These are phyloP conservation scores for Ormyrus pomaceus DNA, from an alignment of 2,888 invertebrate species.

Conservation along the genomic window DNA sequence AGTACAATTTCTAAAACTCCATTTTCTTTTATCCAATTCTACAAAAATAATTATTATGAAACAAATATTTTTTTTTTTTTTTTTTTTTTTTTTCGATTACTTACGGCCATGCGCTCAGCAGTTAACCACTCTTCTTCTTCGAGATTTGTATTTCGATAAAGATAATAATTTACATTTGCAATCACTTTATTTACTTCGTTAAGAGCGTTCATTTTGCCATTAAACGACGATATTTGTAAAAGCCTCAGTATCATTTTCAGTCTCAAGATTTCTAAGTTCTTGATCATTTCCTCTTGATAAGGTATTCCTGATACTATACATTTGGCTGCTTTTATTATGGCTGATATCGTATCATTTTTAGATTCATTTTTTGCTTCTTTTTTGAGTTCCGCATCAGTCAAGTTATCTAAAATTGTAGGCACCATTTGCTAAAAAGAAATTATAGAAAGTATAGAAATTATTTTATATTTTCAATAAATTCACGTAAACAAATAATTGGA, in stretches of 20 bases:
- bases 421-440: slow-evolving; percentile 86
- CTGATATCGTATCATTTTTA: slow-evolving; percentile 96
- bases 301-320: slow-evolving; percentile 90
- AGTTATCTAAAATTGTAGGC: slow-evolving; percentile 90
- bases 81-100: slow-evolving; percentile 67
- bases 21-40: slow-evolving; percentile 97
- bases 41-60: slow-evolving; percentile 45
- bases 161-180: slow-evolving; percentile 92
- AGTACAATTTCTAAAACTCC: slow-evolving; percentile 96
- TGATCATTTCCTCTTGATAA: slow-evolving; percentile 88
- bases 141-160: slow-evolving; percentile 83
- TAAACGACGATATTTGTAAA: slow-evolving; percentile 97
- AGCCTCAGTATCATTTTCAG: slow-evolving; percentile 96
- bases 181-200: slow-evolving; percentile 99
- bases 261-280: slow-evolving; percentile 93
- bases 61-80: not conserved
- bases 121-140: slow-evolving; percentile 95
- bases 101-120: slow-evolving; percentile 94
- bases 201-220: slow-evolving; percentile 99
- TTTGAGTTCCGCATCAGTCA: slow-evolving; percentile 96
- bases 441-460: not conserved
- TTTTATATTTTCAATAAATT: not conserved
- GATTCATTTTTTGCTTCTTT: slow-evolving; percentile 96
- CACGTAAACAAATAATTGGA: slow-evolving; percentile 11
- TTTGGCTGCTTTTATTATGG: slow-evolving; percentile 94